phyloP scores from a whole-genome alignment of 2,113 vertebrate genomes.

The Thunnus thynnus region DNA sequence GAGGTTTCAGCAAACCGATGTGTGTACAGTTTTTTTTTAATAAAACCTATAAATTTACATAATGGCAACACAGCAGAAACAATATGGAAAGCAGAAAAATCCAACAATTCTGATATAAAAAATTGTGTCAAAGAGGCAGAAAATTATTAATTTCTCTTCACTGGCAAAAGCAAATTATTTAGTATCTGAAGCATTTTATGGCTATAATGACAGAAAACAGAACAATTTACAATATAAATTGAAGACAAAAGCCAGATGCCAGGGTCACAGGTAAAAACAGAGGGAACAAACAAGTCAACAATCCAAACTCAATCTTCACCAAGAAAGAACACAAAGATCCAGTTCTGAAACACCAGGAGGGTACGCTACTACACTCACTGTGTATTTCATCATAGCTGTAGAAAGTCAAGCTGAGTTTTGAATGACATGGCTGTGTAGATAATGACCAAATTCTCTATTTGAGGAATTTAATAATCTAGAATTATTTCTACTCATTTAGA shows the following conservation, averaged over 20 bases:
- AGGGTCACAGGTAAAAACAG: neutral
- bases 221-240: neutral
- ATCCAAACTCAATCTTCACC: neutral
- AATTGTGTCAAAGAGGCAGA: too few species aligned
- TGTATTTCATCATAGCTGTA: neutral
- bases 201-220: neutral
- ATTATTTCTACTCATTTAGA: too few species aligned
- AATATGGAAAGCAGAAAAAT: neutral
- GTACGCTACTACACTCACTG: neutral
- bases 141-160: neutral
- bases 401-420: neutral
- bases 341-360: neutral
- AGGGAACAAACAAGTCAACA: neutral
- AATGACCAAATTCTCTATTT: too few species aligned
- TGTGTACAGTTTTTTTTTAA: neutral
- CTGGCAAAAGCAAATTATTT: neutral
- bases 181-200: neutral
- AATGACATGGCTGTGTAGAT: too few species aligned
- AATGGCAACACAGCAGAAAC: neutral
- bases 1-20: neutral
- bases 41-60: slow-evolving; percentile 9
- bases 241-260: neutral
- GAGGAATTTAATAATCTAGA: too few species aligned
- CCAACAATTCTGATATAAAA: too few species aligned
- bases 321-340: slow-evolving; percentile 2